These are phyloP conservation scores for Aphaenogaster rudis DNA, from an alignment of 1,140 invertebrate genomes.

Conservation along the genomic window DNA sequence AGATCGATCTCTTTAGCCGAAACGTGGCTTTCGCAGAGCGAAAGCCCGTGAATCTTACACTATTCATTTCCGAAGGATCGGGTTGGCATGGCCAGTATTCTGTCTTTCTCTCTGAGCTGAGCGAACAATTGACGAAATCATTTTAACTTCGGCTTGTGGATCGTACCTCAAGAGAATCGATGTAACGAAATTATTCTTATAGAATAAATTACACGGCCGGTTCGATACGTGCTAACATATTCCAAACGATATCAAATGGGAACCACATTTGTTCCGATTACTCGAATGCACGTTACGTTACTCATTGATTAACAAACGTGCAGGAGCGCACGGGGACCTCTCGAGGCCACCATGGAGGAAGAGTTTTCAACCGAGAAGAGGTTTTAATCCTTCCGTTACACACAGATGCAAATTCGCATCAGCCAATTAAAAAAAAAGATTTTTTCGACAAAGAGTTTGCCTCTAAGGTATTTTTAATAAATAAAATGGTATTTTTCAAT, in stretches of 20 bases:
- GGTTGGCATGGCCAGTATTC: background rate
- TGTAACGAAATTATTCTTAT: slow-evolving; percentile 2
- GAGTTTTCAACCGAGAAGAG: background rate
- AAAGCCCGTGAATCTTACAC: background rate
- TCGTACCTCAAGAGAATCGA: background rate
- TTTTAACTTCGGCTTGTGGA: background rate
- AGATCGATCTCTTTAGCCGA: slow-evolving; percentile 31
- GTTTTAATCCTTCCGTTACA: background rate
- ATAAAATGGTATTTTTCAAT: too few species aligned
- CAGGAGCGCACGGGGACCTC: background rate
- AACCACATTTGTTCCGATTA: background rate
- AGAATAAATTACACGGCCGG: background rate
- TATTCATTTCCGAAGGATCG: slow-evolving; percentile 9
- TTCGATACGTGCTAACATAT: background rate
- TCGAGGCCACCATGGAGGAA: background rate
- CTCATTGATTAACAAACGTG: background rate
- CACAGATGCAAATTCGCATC: too few species aligned
- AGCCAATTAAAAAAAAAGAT: too few species aligned
- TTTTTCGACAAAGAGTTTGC: too few species aligned
- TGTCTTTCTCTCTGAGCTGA: background rate
- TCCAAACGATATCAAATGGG: background rate
- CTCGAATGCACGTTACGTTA: background rate
- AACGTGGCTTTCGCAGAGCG: background rate
- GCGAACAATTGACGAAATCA: background rate
- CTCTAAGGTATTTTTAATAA: too few species aligned